Base-by-base conservation (phyloP, 1,140 invertebrate species). In the Argopecten irradians region DNA sequence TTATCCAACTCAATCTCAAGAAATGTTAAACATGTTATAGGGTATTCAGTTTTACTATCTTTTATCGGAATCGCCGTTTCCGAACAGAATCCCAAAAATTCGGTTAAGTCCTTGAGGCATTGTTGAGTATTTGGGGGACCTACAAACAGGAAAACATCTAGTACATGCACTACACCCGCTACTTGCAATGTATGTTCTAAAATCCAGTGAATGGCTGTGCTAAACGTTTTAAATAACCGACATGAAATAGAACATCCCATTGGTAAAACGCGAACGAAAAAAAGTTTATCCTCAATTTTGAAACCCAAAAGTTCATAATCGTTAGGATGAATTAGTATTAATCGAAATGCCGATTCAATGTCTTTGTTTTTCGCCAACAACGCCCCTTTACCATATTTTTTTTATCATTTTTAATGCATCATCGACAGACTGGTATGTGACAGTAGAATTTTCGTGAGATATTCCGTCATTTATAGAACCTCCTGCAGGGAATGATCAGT, bases 291-390 rank as follows among this genome's bases (percentile, higher is more conserved):
- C 34, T 91, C 55, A 28, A 88, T 34, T 35, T 34, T 86, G 34
- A 91, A 86, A 83, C 89, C 89, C 36, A 88, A 82, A 43, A 89
- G 86, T 32, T 87, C 88, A 87, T 87, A 90, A 86, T 90, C 89
- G 36, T 84, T 14, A 35, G 41, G 85, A n/a, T 36, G 28, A 86
- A n/a, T n/a, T n/a, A n/a, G n/a, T n/a, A n/a, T n/a, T n/a, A n/a
- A n/a, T n/a, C n/a, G n/a, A n/a, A n/a, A 88, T 14, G 87, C 89
- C 82, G 39, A 82, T 39, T 89, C 84, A 55, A 91, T 83, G 55
- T 91, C 85, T 41, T 82, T n/a, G n/a, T n/a, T 55, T 86, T 91
- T 89, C 41, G 43, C 82, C n/a, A 89, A 46, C 16, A 85, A n/a
- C 43, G 84, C 39, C 19, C 43, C n/a, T 82, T 35, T 41, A 43